A percentile compares a stretch with the other conserved stretches of the same genome.
Conservation (phyloP, 2,113 vertebrate genomes). For the Phainopepla nitens region DNA sequence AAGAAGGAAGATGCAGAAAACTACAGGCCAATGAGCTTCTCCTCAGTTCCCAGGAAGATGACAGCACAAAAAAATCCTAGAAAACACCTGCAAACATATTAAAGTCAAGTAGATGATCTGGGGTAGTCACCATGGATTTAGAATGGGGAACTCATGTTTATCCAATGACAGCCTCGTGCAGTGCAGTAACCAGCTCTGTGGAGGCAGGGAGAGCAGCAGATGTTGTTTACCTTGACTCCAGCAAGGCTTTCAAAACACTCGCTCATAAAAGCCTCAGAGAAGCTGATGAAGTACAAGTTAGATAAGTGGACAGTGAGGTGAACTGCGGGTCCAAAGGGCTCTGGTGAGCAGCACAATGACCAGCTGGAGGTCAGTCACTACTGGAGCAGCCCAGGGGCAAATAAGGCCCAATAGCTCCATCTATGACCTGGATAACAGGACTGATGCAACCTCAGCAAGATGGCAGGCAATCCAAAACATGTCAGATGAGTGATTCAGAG, state of each 20-base stretch:
- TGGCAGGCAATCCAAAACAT: background rate
- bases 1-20: background rate
- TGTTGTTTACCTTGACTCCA: conserved; percentile 40
- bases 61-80: background rate
- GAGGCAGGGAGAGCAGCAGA: background rate
- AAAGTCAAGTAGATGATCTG: background rate
- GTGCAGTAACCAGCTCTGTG: background rate
- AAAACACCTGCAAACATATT: background rate
- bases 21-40: background rate
- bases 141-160: background rate
- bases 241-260: conserved; percentile 14
- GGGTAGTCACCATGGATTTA: background rate
- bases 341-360: background rate
- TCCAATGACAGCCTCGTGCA: background rate
- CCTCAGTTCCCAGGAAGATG: background rate
- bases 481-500: background rate
- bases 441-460: background rate
- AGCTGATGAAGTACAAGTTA: background rate
- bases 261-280: conserved; percentile 1
- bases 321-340: background rate
- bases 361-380: background rate
- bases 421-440: background rate
- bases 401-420: background rate
- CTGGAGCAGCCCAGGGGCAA: background rate
- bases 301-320: background rate